Base-by-base conservation (phyloP, 2,797 vertebrate species). In the Epinephelus malabaricus region DNA sequence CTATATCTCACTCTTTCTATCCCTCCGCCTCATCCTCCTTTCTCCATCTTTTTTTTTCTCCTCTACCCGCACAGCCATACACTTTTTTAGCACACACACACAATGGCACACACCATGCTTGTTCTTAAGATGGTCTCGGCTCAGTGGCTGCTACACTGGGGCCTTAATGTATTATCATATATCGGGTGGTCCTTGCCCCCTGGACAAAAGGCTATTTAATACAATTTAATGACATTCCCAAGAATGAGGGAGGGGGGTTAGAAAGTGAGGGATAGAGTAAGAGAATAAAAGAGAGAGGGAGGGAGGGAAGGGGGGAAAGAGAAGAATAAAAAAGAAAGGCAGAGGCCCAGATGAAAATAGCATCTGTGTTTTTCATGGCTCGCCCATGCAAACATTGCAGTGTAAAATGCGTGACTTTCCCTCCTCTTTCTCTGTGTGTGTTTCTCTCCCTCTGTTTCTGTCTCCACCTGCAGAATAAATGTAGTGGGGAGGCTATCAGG, bases 141-240 rank as follows among this genome's bases (percentile, higher is more conserved):
- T 98, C 97, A 97, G 94, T 96, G 97, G 96, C 96, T 97, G 96
- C 96, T 97, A 96, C 96, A 96, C 95, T 95, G 96, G 96, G 97
- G 97, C 97, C 97, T 97, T 98, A 97, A 97, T 97, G 96, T 96
- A 97, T 99, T 98, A 98, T 99, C 97, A 97, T 98, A 98, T 97
- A 97, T 97, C 96, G 97, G 97, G 97, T 98, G 98, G 97, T 98
- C 97, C 96, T 95, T 97, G 96, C 97, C 97, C 97, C 96, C 96
- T 97, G 97, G 97, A 98, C 98, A 99, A 99, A 99, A 98, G 98
- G 96, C 97, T 98, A 97, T 98, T 99, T 98, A 98, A 98, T 98
- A 97, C 97, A 97, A 98, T 99, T 98, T 98, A 98, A 99, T 98
- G 97, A 98, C 97, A 98, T 97, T 98, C 97, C 96, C 95, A 94